Evolutionary conservation across 2,113 vertebrate genomes (phyloP), one percentile per base, ranked within the genome.

Genomic region (Apodemus speciosus): DNA sequence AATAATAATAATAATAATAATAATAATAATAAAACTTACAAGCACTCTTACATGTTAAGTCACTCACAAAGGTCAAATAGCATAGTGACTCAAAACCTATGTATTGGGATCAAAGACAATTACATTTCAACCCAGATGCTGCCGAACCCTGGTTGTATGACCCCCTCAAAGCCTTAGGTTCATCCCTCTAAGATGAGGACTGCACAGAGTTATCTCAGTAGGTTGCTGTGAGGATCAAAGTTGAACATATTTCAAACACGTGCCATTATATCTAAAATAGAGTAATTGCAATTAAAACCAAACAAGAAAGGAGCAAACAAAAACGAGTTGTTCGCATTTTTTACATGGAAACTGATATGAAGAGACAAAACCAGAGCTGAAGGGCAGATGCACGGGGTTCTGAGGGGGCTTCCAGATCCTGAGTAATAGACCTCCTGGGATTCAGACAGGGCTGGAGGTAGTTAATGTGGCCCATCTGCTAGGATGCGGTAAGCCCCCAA

Each of bases 391-490:
- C 15, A 35, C 0, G 16, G 9, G 3, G 35, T 21, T 35, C 64
- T 30, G 60, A 13, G 51, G 86, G 43, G 43, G 23, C 7, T 35
- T 6, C 9, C 13, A 4, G 32, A 77, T 11, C 18, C 15, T 46
- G 6, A 18, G 32, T 38, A 6, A 69, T 20, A 13, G 51, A 76
- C 66, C 40, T 49, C 35, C 51, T 9, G 60, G 0, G 4, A 68
- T 62, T 11, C 9, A 2, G 5, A 80, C 6, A 32, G 72, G 76
- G 25, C n/a, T 49, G 60, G 35, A 14, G 1, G 0, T n/a, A 53
- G 75, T 91, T 80, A 32, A 87, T 0, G 0, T 2, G 30, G 84
- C 88, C 92, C 90, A 95, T 93, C 95, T 97, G 51, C 60, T 62
- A 89, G 94, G 25, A 80, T 92, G 89, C 64, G 81, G 66, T 56